Base-by-base conservation (phyloP, 2,888 invertebrate species). In the Heteromyza rotundicornis region DNA sequence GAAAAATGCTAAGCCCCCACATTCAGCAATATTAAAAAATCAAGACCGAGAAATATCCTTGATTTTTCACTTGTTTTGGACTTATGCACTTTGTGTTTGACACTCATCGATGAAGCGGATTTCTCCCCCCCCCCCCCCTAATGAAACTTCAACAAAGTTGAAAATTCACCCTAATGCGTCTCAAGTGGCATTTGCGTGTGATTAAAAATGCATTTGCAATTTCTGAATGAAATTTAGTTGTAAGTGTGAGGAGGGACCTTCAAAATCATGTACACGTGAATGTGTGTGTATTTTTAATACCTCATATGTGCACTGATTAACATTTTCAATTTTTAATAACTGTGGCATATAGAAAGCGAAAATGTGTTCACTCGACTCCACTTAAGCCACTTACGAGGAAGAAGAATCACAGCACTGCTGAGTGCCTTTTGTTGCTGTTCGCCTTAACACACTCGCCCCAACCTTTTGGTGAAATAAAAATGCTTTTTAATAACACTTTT, bases 401-500 rank as follows among this genome's bases (percentile, higher is more conserved):
- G 5, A 3, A 20, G 19, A 47, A 47, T 47, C 47, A 47, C 47
- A 12, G 47, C 47, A n/a, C n/a, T n/a, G n/a, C 20, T 17, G 14
- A 47, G 47, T 47, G 47, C 19, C 47, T 20, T 2, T 47, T 47
- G 40, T n/a, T n/a, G n/a, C 20, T 17, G 14, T 19, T 17, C 19
- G 47, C 19, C 47, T 20, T 2, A 19, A 19, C 10, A 40, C 5
- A 40, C 40, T 10, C 40, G n/a, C 40, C 40, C 40, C 40, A 10
- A n/a, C 40, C 3, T 40, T n/a, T n/a, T n/a, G n/a, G n/a, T n/a
- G 40, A 40, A 40, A n/a, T n/a, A 40, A 32, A 32, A 40, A 14
- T 40, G 8, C 14, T 47, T 27, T 35, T 59, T 44, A 63, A 63
- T 59, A 65, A 57, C 53, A 59, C 59, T 17, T 61, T 59, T 59